A percentile compares a stretch with the other conserved stretches of the same genome.
phyloP scores from a whole-genome alignment of 2,113 vertebrate genomes.

The rabbit (Oryctolagus cuniculus) region mOryCun1.1 NC_091451.1:17811501-17812000 shows the following conservation, averaged over 20 bases:
- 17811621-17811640: not conserved
- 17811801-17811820: conserved; percentile 66
- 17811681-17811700: not conserved
- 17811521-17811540: not conserved
- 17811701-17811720: not conserved
- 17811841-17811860: conserved; percentile 59
- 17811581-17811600: not conserved
- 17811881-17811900: conserved; percentile 78
- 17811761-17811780: conserved; percentile 65
- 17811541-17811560: not conserved
- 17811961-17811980: conserved; percentile 72
- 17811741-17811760: conserved; percentile 48
- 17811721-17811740: conserved; percentile 55
- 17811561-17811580: conserved; percentile 10
- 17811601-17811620: not conserved
- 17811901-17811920: conserved; percentile 83
- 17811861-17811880: conserved; percentile 78
- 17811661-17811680: not conserved
- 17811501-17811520: too few relatives aligned
- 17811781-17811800: conserved; percentile 76
- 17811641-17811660: conserved; percentile 16
- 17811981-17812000: conserved; percentile 75
- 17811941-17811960: conserved; percentile 77
- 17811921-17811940: conserved; percentile 81
- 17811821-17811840: conserved; percentile 83